phyloP scores from a whole-genome alignment of 1,140 invertebrate genomes.

The Plectrocnemia conspersa region DNA sequence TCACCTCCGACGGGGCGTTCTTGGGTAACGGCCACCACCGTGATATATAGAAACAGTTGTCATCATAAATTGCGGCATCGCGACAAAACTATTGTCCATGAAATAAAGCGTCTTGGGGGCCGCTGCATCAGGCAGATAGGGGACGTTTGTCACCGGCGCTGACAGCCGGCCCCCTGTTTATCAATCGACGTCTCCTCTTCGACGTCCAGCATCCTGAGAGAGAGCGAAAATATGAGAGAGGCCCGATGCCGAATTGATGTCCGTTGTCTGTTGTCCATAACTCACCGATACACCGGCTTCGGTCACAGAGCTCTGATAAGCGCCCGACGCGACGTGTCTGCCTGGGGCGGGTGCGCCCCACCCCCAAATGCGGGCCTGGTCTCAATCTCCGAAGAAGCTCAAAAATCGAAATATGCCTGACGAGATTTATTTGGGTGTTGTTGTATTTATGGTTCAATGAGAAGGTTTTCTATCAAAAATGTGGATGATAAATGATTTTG shows the following conservation, averaged over 20 bases:
- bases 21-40: background rate
- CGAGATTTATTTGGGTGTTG: too few species aligned
- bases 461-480: too few species aligned
- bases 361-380: too few species aligned
- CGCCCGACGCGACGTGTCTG: too few species aligned
- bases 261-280: constrained; percentile 33
- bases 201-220: constrained; percentile 9
- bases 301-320: constrained; percentile 26
- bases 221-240: constrained; percentile 29
- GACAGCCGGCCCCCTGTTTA: constrained; percentile 13
- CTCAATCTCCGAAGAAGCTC: too few species aligned
- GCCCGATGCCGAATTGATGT: constrained; percentile 30
- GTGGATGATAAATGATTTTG: too few species aligned
- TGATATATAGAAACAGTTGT: constrained; percentile 14
- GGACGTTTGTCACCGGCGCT: constrained; percentile 16
- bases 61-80: constrained; percentile 14
- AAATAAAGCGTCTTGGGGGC: constrained; percentile 13
- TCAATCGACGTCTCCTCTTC: constrained; percentile 20
- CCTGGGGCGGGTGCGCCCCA: too few species aligned
- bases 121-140: constrained; percentile 20
- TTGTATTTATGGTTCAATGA: too few species aligned
- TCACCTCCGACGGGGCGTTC: background rate
- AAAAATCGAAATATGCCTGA: too few species aligned
- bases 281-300: constrained; percentile 23
- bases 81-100: constrained; percentile 18